Conservation (phyloP, 2,797 vertebrate species). For the Hydrophis major region DNA sequence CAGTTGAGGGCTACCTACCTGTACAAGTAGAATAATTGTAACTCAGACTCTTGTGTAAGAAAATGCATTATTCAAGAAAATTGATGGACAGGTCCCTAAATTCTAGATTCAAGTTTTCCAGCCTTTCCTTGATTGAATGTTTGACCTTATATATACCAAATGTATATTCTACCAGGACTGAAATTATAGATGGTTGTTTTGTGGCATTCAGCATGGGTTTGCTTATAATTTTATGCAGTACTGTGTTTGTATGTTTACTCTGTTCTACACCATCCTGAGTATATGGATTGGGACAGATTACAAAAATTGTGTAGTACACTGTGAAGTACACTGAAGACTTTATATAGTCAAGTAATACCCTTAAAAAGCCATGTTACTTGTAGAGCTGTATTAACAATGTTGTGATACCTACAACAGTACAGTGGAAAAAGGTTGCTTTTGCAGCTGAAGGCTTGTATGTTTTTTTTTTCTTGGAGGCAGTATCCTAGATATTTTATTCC, state of each 20-base stretch:
- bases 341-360: background rate
- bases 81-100: background rate
- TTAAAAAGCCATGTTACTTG: background rate
- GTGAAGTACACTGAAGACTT: background rate
- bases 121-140: background rate
- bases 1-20: no score
- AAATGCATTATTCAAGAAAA: background rate
- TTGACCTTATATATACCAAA: background rate
- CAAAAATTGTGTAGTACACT: background rate
- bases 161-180: background rate
- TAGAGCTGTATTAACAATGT: background rate
- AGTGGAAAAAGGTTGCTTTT: background rate
- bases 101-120: background rate
- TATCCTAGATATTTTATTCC: background rate
- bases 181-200: background rate
- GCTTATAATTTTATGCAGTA: background rate
- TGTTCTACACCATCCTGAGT: background rate
- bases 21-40: background rate
- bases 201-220: background rate
- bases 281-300: background rate
- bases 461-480: background rate
- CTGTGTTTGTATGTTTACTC: background rate
- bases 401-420: background rate
- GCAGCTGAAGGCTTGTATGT: background rate
- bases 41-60: background rate